phyloP scores from a whole-genome alignment of 2,888 invertebrate genomes.

The Malachius bipustulatus region DNA sequence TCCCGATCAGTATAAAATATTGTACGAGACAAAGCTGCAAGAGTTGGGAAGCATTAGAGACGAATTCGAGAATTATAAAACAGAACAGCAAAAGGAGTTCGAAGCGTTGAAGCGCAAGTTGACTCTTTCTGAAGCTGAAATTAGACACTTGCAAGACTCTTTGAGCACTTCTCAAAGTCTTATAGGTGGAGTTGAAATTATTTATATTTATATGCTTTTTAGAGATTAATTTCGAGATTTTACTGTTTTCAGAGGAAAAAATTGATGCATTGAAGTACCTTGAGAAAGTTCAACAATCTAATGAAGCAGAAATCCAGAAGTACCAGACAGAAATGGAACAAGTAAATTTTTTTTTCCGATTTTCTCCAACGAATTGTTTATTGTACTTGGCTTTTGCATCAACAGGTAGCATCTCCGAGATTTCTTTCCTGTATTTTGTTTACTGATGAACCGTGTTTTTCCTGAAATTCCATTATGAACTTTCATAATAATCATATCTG shows the following conservation, averaged over 20 bases:
- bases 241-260: constrained; percentile 12
- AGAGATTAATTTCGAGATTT: not conserved
- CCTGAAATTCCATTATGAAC: no score
- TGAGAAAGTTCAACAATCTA: constrained; percentile 5
- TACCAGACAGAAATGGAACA: constrained; percentile 10
- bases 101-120: constrained; percentile 23
- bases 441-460: no score
- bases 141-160: constrained; percentile 25
- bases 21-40: constrained; percentile 35
- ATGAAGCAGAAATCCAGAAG: constrained; percentile 9
- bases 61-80: constrained; percentile 23
- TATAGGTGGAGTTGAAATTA: constrained; percentile 23
- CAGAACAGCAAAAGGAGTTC: constrained; percentile 21
- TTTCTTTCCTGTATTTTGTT: no score
- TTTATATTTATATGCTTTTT: not conserved
- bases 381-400: no score
- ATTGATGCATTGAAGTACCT: constrained; percentile 6
- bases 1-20: constrained; percentile 35
- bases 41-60: constrained; percentile 27
- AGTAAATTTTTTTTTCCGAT: constrained; percentile 6
- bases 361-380: no score
- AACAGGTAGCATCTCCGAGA: no score
- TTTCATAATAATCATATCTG: no score
- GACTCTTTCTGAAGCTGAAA: constrained; percentile 25
- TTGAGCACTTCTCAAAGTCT: constrained; percentile 24